Evolutionary conservation across 2,888 invertebrate species (phyloP).

Genomic region (Cheilosia grossa): DNA sequence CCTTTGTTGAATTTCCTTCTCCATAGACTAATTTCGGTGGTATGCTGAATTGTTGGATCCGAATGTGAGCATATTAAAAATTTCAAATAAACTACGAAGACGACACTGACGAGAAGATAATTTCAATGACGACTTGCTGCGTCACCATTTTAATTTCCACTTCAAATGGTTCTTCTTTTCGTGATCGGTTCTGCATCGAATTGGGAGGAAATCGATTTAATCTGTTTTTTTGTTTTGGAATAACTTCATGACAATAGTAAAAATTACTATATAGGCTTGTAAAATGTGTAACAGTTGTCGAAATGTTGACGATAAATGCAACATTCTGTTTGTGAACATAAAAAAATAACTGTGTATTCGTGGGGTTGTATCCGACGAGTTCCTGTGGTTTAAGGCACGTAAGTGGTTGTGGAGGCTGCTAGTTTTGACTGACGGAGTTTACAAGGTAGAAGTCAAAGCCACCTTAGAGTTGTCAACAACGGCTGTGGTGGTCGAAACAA

Average conservation of each 20-base stretch:
- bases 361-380: slow-evolving; percentile 34
- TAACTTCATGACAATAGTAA: slow-evolving; percentile 46
- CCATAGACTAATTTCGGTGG: slow-evolving; percentile 59
- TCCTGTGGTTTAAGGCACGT: slow-evolving; percentile 60
- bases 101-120: slow-evolving; percentile 46
- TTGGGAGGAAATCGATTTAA: slow-evolving; percentile 4
- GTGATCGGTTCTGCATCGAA: slow-evolving; percentile 52
- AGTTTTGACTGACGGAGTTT: slow-evolving; percentile 21
- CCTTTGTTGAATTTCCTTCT: neutral
- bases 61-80: slow-evolving; percentile 55
- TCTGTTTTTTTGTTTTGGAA: slow-evolving; percentile 5
- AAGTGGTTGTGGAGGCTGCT: slow-evolving; percentile 7
- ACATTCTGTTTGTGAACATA: slow-evolving; percentile 59
- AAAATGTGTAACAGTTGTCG: slow-evolving; percentile 38
- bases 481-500: slow-evolving; percentile 3
- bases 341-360: slow-evolving; percentile 34
- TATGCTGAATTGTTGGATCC: slow-evolving; percentile 48
- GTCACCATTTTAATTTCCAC: slow-evolving; percentile 46
- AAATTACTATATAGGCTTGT: slow-evolving; percentile 43
- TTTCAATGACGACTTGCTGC: slow-evolving; percentile 29
- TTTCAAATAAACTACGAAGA: slow-evolving; percentile 68
- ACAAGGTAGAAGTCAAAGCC: slow-evolving; percentile 65
- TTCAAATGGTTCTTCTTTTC: slow-evolving; percentile 44
- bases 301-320: slow-evolving; percentile 66
- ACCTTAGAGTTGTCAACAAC: slow-evolving; percentile 40